phyloP scores from a whole-genome alignment of 2,888 invertebrate species.

The Scelioninae gen. 1 region DNA sequence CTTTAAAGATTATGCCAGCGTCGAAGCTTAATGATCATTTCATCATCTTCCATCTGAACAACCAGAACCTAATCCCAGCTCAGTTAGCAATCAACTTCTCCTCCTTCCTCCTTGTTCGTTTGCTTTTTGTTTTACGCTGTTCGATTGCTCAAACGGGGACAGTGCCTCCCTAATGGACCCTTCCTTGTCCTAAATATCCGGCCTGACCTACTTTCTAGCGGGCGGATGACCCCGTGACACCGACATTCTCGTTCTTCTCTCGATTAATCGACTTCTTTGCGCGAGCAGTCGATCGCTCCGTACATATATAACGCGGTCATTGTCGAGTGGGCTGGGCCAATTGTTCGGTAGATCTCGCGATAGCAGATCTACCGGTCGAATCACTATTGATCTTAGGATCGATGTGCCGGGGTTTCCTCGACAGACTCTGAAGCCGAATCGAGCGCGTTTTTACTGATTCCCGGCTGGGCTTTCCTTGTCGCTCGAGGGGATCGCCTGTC shows the following conservation, averaged over 20 bases:
- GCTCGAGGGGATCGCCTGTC: conserved; percentile 12
- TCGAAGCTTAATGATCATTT: conserved; percentile 1
- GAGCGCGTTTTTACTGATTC: conserved; percentile 36
- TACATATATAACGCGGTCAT: conserved; percentile 68
- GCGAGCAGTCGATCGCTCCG: conserved; percentile 65
- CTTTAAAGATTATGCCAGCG: neutral
- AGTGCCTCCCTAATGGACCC: conserved; percentile 74
- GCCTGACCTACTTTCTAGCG: conserved; percentile 80
- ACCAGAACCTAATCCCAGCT: conserved; percentile 1
- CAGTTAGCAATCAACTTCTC: too few relatives aligned
- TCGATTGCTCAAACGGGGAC: conserved; percentile 67
- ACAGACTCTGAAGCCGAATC: neutral
- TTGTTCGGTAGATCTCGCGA: conserved; percentile 20
- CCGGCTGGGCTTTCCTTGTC: conserved; percentile 8
- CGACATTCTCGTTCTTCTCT: conserved; percentile 73
- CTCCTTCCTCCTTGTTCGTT: conserved; percentile 19
- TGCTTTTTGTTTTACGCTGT: conserved; percentile 57
- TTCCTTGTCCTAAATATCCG: conserved; percentile 78
- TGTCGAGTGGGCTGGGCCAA: conserved; percentile 71
- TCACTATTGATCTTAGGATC: neutral
- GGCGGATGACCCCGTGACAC: conserved; percentile 81
- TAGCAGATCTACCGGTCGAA: conserved; percentile 14
- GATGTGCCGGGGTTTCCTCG: neutral
- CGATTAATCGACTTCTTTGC: conserved; percentile 72
- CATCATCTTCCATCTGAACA: neutral